These are phyloP conservation scores for Xanthia togata DNA, from an alignment of 2,888 invertebrate species.

Conservation along the genomic window DNA sequence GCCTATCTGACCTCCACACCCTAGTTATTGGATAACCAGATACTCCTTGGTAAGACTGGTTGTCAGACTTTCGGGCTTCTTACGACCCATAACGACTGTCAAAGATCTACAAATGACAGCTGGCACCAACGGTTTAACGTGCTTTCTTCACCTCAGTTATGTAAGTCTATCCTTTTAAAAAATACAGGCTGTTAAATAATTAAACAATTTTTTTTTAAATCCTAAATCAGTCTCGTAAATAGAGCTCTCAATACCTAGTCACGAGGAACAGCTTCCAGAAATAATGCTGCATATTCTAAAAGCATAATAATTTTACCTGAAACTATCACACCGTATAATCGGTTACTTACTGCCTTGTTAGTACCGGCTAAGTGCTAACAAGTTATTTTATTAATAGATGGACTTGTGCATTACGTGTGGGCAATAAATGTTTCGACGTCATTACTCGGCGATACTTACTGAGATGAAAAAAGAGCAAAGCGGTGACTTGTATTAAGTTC, in stretches of 20 bases:
- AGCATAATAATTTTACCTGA: conserved; percentile 58
- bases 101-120: too few species aligned
- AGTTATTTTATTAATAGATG: conserved; percentile 56
- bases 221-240: background rate
- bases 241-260: background rate
- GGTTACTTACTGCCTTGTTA: conserved; percentile 31
- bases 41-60: too few species aligned
- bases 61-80: too few species aligned
- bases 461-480: conserved; percentile 12
- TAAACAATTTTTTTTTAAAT: background rate
- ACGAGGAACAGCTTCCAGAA: conserved; percentile 17
- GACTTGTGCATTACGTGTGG: conserved; percentile 35
- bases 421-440: conserved; percentile 36
- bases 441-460: conserved; percentile 29
- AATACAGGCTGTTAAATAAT: background rate
- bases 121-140: too few species aligned
- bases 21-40: too few species aligned
- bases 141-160: background rate
- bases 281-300: conserved; percentile 40
- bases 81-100: too few species aligned
- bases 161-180: background rate
- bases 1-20: too few species aligned
- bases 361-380: conserved; percentile 56
- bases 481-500: background rate
- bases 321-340: conserved; percentile 49